Base-by-base conservation (phyloP, 2,888 invertebrate genomes). In the Pandemis corylana region DNA sequence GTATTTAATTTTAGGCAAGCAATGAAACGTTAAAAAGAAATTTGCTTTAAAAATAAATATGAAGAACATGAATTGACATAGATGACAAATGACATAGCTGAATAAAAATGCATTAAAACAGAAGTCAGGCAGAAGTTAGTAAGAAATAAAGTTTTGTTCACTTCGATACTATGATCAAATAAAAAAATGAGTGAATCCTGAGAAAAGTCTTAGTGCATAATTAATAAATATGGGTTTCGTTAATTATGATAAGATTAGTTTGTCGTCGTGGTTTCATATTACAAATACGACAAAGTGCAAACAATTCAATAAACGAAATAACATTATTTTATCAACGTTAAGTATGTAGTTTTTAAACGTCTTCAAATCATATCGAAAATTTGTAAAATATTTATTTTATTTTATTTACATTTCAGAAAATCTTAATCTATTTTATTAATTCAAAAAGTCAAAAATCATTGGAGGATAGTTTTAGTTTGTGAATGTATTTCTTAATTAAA, bases 181-280 rank as follows among this genome's bases (percentile, higher is more conserved):
- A 20, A 59, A 28, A 20, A 28, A 28, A n/a, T 28, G 12, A 59
- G 28, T 12, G 12, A 12, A 59, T 59, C 59, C 28, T 5, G 12
- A 28, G 12, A 12, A 59, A 28, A 59, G 10, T 5, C 9, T 4
- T 53, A 15, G 10, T 28, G 59, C 59, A 28, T 59, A 59, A 59
- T 56, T 56, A 56, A 0, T 51, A 1, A 15, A 20, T 53, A 7
- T 56, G n/a, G 20, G 28, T 59, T 59, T 28, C 59, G 12, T 59
- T 28, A 20, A 56, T 56, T 28, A 12, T 28, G 59, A 59, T 59
- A 59, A 59, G 59, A 59, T 59, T 59, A 28, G 59, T 28, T 56
- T 20, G 59, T 59, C 28, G 59, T 59, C 28, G 28, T 12, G 12
- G 12, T 28, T 44, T 44, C 44, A 7, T 44, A 56, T 56, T 56